Base-by-base conservation (phyloP, 1,140 invertebrate genomes). In the Samia ricini region DNA sequence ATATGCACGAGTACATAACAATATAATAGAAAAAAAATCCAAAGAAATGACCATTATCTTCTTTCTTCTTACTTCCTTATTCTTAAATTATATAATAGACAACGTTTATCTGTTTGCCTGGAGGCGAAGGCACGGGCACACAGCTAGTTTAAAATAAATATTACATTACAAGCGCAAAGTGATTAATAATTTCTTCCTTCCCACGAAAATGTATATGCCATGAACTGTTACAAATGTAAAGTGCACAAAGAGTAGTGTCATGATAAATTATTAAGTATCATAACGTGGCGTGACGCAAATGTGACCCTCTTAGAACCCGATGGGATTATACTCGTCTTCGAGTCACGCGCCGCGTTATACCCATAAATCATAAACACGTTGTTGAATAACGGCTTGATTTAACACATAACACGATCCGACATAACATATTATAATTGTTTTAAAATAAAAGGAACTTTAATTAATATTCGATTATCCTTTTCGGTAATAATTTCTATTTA, bases 291-390 rank as follows among this genome's bases (percentile, higher is more conserved):
- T 36, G 10, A 36, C 33, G 33, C 24, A 33, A 56, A 21, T 56
- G 29, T 33, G 21, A 50, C 57, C 29, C 20, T 15, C 24, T 22
- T 59, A 49, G 50, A 19, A 36, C 23, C 22, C 20, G 4, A n/a
- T 49, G 57, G 57, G 57, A 59, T 59, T 59, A 48, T 49, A 42
- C 56, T 42, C 26, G 26, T 42, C 56, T 58, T 58, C 26, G 19
- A 59, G 57, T 59, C 57, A 50, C 36, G 36, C 57, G 57, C 22
- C 22, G 23, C 48, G 57, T 49, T 49, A 49, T 24, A 15, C 36
- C 57, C 20, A 59, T 59, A 24, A 49, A 59, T 59, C 57, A 59
- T 59, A 49, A 59, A 50, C 36, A 12, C 42, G 22, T 7, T 42
- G 36, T 59, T 36, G 48, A 59, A 49, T 59, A 49, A 49, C 57